Evolutionary conservation across 2,888 invertebrate species (phyloP).

Genomic region (Idaea biselata): DNA sequence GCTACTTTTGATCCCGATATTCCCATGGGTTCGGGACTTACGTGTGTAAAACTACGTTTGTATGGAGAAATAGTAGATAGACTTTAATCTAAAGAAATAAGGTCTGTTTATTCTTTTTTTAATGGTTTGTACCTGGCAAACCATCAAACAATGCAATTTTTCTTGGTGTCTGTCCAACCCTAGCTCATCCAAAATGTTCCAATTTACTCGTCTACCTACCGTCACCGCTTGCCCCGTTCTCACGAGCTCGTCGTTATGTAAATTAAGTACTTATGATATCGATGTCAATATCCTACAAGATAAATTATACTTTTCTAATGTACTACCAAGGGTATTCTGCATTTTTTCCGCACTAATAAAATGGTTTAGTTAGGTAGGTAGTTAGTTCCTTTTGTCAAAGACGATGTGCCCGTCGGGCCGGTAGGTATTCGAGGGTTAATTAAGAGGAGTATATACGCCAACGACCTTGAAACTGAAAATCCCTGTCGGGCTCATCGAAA

Average conservation of each 20-base stretch:
- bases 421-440: too few species aligned
- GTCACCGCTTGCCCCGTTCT: conserved; percentile 21
- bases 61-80: too few species aligned
- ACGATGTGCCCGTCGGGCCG: too few species aligned
- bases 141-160: not conserved
- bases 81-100: too few species aligned
- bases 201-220: conserved; percentile 27
- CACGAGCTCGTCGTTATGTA: conserved; percentile 27
- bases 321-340: not conserved
- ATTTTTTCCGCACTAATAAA: not conserved
- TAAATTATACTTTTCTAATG: not conserved
- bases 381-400: too few species aligned
- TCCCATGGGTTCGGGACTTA: too few species aligned
- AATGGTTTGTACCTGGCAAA: not conserved
- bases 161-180: conserved; percentile 16
- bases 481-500: too few species aligned
- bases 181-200: conserved; percentile 32
- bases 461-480: too few species aligned
- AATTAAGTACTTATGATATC: conserved; percentile 12
- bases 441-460: too few species aligned
- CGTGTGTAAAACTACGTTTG: too few species aligned
- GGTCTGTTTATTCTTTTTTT: too few species aligned
- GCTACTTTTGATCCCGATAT: too few species aligned
- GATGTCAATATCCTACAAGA: not conserved
- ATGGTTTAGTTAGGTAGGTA: not conserved